Evolutionary conservation across 2,797 vertebrate genomes (phyloP).

Genomic region (Coregonus sp.): DNA sequence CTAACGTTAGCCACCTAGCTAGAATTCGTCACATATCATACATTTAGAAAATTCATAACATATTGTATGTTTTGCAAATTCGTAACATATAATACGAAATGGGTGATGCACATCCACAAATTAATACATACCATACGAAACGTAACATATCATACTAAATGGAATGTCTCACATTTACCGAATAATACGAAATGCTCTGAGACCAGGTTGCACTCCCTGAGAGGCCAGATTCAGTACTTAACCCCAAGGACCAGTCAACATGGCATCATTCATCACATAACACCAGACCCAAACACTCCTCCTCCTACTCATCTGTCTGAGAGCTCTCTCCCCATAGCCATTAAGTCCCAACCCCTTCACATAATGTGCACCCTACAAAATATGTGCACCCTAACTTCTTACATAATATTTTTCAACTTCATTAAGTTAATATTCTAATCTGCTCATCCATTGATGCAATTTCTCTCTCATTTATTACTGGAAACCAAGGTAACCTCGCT

Average conservation of each 20-base stretch:
- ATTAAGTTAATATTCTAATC: not conserved
- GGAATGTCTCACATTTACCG: no score
- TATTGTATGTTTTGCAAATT: no score
- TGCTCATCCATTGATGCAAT: not conserved
- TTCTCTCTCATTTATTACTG: not conserved
- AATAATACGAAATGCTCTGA: no score
- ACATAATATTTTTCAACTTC: not conserved
- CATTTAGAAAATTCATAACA: no score
- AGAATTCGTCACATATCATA: no score
- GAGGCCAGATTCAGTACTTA: constrained; percentile 64
- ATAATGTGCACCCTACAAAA: no score
- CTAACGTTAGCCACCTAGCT: no score
- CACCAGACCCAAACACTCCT: not conserved
- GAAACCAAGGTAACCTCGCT: not conserved
- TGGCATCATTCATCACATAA: constrained; percentile 2
- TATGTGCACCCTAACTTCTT: not conserved
- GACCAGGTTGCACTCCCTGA: constrained; percentile 5
- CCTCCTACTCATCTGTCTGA: not conserved
- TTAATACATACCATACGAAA: no score
- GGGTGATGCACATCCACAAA: no score
- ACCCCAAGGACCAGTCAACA: constrained; percentile 37
- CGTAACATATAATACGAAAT: no score
- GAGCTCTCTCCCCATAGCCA: not conserved
- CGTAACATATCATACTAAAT: no score
- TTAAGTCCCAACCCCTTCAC: not conserved